Evolutionary conservation across 2,113 vertebrate species (phyloP), one percentile per base, ranked within the genome.

Genomic region (Delphinus delphis): DNA sequence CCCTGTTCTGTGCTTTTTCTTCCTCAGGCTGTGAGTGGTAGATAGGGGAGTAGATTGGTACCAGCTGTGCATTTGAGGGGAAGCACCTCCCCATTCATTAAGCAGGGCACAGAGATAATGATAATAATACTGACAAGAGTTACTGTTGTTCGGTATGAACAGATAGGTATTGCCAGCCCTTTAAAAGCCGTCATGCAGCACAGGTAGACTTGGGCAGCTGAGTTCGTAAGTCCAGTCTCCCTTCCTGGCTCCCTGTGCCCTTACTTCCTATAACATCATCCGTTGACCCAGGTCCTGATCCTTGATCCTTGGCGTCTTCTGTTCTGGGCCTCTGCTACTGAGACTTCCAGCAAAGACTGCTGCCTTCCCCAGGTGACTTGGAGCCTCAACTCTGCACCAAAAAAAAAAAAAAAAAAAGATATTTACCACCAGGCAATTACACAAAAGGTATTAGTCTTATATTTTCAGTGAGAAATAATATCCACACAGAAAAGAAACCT

Each of bases 381-480:
- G 8, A 55, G 8, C 60, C 41, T 36, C 1, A 2, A 28, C 33
- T 83, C 2, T 53, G 31, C 31, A 50, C 14, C 23, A 4, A 47
- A 62, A 82, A 63, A 44, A 4, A 60, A 82, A 55, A 67, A 68
- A 36, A 65, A 71, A 81, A 47, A 67, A 58, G 23, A 12, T 10
- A 62, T 79, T 55, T 10, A 28, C 2, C 5, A 17, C 10, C 36
- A 68, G 47, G 17, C 8, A 88, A 62, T 41, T 58, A 55, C 77
- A 44, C 33, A 63, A 47, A 95, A 85, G 85, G 7, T 26, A 41
- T 55, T 55, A 20, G n/a, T 68, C 74, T 28, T 26, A 62, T 28
- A 18, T 36, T 71, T 47, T 84, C 33, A 60, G 41, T 91, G 88
- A 73, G 62, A 92, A 95, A 76, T 84, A 81, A 53, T 67, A 70